Evolutionary conservation across 1,140 invertebrate species (phyloP), one percentile per base, ranked within the genome.

Genomic region (Battus philenor): DNA sequence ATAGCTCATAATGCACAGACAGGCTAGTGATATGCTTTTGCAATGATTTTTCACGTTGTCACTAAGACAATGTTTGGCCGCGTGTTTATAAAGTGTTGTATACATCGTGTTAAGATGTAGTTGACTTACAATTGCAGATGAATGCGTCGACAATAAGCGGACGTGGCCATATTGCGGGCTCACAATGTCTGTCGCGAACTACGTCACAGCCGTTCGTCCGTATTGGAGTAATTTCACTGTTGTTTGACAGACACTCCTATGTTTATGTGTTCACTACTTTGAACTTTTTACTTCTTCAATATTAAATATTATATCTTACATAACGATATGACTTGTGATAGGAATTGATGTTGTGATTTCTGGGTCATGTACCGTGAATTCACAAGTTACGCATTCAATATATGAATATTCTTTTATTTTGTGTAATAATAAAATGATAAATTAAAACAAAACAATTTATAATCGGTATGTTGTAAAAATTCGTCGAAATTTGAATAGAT

Each of bases 101-200:
- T n/a, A n/a, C n/a, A n/a, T n/a, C 22, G 12, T 24, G 22, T 39
- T 26, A 39, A 4, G 10, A 11, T 22, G 18, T 38, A 20, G 34
- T 22, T 38, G 11, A 27, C 43, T 41, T 50, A 62, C 59, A 66
- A 39, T 68, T 62, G 56, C 39, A 59, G 66, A 55, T 64, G 54
- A 65, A 63, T 58, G 50, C 50, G 59, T 50, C 51, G 44, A 77
- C 76, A 80, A 80, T 77, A 68, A 68, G 64, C 77, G 72, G 72
- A 78, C 70, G 65, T 68, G 61, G 60, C 68, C 60, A 68, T 76
- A 70, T 54, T 47, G 48, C 32, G 34, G 44, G 41, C 34, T 56
- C 49, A 64, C 53, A 65, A 65, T 69, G 67, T 70, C 66, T 68
- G 62, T 66, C 44, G 47, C 67, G 63, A 55, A 50, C 51, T 53